phyloP scores from a whole-genome alignment of 2,888 invertebrate species.

The Torymus texanus region DNA sequence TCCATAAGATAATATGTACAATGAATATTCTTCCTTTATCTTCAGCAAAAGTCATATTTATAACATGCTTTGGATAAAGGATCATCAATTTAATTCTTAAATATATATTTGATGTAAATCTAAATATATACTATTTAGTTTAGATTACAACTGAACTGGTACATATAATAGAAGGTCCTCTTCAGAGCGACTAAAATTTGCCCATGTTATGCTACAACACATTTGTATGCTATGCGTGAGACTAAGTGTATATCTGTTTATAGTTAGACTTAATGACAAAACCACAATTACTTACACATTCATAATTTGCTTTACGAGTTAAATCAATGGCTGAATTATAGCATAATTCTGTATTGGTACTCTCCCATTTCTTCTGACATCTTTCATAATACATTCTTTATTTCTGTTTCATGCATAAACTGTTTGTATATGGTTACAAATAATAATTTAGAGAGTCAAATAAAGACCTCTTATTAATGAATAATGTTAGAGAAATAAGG shows the following conservation, averaged over 20 bases:
- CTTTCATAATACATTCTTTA: slow-evolving; percentile 27
- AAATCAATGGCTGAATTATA: slow-evolving; percentile 49
- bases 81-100: slow-evolving; percentile 53
- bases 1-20: slow-evolving; percentile 70
- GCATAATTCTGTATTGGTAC: slow-evolving; percentile 41
- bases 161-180: slow-evolving; percentile 61
- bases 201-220: slow-evolving; percentile 60
- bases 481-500: slow-evolving; percentile 37
- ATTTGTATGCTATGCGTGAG: slow-evolving; percentile 58
- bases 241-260: slow-evolving; percentile 57
- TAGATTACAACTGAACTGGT: slow-evolving; percentile 64
- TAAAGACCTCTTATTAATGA: slow-evolving; percentile 25
- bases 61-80: slow-evolving; percentile 29
- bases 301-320: slow-evolving; percentile 54
- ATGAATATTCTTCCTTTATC: slow-evolving; percentile 47
- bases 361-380: slow-evolving; percentile 25
- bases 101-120: slow-evolving; percentile 63
- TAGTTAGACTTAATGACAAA: slow-evolving; percentile 61
- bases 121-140: slow-evolving; percentile 56
- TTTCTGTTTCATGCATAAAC: slow-evolving; percentile 16
- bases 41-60: slow-evolving; percentile 22
- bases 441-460: slow-evolving; percentile 33
- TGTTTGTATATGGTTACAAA: slow-evolving; percentile 38
- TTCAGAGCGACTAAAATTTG: slow-evolving; percentile 61
- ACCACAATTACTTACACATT: slow-evolving; percentile 68